Evolutionary conservation across 2,113 vertebrate species (phyloP).

Genomic region (Tachysurus vachellii): DNA sequence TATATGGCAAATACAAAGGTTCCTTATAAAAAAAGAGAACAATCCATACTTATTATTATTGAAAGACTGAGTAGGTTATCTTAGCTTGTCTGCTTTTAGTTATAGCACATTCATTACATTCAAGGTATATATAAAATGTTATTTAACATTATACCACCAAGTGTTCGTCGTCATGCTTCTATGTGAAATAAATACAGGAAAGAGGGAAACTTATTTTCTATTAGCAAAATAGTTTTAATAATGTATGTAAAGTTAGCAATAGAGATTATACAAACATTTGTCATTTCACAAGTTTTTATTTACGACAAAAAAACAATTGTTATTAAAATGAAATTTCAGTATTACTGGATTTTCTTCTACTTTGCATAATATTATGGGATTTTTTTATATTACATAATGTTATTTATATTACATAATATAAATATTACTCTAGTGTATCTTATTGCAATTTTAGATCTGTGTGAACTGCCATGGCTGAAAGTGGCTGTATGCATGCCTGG

Average conservation of each 20-base stretch:
- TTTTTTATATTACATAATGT: too few relatives aligned
- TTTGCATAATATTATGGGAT: neutral
- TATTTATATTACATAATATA: too few relatives aligned
- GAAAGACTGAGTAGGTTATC: neutral
- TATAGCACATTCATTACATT: neutral
- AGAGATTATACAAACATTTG: neutral
- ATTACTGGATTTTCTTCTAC: neutral
- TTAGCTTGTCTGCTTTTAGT: neutral
- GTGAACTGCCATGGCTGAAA: neutral
- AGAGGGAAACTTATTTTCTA: neutral
- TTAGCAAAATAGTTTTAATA: neutral
- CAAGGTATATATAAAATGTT: neutral
- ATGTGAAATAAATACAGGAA: neutral
- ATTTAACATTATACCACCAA: neutral
- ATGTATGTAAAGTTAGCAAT: neutral
- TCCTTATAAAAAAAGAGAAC: neutral
- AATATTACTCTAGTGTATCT: neutral
- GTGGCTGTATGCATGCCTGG: slow-evolving; percentile 15
- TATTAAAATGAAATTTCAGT: neutral
- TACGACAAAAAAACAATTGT: neutral
- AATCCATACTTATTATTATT: neutral
- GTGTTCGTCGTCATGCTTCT: neutral
- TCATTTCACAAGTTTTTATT: neutral
- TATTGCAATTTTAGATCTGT: slow-evolving; percentile 7
- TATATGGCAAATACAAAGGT: neutral